phyloP scores from a whole-genome alignment of 2,888 invertebrate species.

The Cistogaster globosa region DNA sequence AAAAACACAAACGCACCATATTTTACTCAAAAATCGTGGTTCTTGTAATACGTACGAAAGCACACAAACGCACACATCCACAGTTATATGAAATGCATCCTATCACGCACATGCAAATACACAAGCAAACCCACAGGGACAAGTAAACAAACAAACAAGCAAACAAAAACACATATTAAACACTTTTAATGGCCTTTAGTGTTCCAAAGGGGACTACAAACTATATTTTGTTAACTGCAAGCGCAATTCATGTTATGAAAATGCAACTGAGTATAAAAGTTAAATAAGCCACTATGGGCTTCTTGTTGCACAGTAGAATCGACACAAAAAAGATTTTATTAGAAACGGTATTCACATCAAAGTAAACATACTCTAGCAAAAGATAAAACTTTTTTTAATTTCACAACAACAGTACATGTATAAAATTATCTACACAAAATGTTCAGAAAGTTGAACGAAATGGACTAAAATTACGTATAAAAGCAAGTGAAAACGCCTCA shows the following conservation, averaged over 20 bases:
- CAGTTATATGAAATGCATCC: background rate
- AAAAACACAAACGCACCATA: slow-evolving; percentile 15
- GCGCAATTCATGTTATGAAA: slow-evolving; percentile 54
- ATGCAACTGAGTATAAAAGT: slow-evolving; percentile 64
- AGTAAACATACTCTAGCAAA: too few relatives aligned
- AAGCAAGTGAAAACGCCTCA: too few relatives aligned
- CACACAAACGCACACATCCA: background rate
- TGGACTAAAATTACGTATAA: too few relatives aligned
- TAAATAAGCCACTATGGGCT: slow-evolving; percentile 61
- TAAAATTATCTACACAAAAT: too few relatives aligned
- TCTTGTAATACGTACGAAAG: slow-evolving; percentile 6
- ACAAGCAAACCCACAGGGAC: background rate
- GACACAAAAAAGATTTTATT: background rate
- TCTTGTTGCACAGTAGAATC: slow-evolving; percentile 8
- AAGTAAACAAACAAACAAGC: background rate
- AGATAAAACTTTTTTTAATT: too few relatives aligned
- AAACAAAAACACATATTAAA: slow-evolving; percentile 26
- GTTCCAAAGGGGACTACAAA: slow-evolving; percentile 5
- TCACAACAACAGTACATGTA: too few relatives aligned
- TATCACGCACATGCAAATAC: too few relatives aligned
- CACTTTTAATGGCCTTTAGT: slow-evolving; percentile 40
- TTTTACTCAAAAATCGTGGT: slow-evolving; percentile 39
- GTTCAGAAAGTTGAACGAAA: too few relatives aligned
- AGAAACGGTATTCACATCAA: too few relatives aligned
- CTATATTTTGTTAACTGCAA: slow-evolving; percentile 38